A percentile compares a stretch with the other conserved stretches of the same genome.
These are phyloP conservation scores for Aphidius colemani DNA, from an alignment of 2,888 invertebrate genomes.

Conservation along the genomic window DNA sequence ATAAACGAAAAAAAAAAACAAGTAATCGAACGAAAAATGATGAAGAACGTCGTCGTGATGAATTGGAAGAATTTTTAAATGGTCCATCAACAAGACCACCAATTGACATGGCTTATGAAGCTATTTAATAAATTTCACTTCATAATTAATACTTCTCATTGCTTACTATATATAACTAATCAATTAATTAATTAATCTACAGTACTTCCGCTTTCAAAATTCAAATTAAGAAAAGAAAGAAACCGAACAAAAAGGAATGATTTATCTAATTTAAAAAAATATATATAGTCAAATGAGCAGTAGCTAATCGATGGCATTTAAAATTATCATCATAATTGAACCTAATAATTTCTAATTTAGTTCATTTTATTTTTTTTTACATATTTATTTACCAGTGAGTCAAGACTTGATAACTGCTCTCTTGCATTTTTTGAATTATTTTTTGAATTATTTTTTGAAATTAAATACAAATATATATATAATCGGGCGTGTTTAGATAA, in stretches of 20 bases:
- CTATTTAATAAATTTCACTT: conserved; percentile 60
- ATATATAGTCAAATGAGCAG: no score
- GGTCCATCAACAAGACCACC: conserved; percentile 62
- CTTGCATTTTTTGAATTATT: no score
- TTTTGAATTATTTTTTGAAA: no score
- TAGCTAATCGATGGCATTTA: no score
- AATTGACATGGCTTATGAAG: conserved; percentile 67
- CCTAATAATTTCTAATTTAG: no score
- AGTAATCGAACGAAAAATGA: conserved; percentile 55
- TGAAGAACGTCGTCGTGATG: conserved; percentile 61
- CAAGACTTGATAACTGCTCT: conserved; percentile 15
- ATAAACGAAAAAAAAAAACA: conserved; percentile 59
- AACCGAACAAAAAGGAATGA: no score
- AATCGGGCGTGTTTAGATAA: no score
- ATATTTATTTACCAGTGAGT: conserved; percentile 12
- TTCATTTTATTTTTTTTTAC: no score
- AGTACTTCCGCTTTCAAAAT: no score
- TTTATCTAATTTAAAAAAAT: no score
- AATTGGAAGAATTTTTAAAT: conserved; percentile 69
- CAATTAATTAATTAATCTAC: neutral
- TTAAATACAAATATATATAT: no score
- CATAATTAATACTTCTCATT: conserved; percentile 10
- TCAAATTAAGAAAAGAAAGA: neutral
- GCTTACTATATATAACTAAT: neutral
- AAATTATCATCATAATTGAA: no score